Evolutionary conservation across 2,113 vertebrate genomes (phyloP), one percentile per base, ranked within the genome.

Genomic region (Stigmatopora argus): DNA sequence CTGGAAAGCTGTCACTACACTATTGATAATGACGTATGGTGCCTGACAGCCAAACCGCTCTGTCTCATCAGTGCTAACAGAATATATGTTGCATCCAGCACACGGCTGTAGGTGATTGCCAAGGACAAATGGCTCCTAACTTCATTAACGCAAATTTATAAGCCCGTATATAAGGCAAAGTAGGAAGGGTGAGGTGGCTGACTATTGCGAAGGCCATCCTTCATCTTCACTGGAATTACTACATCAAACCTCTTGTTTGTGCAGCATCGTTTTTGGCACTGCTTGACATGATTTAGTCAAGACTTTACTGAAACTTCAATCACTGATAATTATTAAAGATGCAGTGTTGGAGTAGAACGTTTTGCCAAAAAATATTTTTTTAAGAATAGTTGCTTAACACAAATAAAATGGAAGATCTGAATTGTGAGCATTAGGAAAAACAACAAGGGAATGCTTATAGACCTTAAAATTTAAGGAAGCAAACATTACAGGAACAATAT

Each of bases 121-220:
- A 81, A 83, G 81, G 85, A 77, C 80, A 73, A 71, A 66, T 78
- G 48, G 51, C 65, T 70, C 60, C 65, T 64, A 48, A 48, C 65
- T 64, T 51, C 65, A 41, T 41, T 65, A 64, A 53, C 58, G 60
- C 62, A 60, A 77, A 78, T 67, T 59, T 62, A 62, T 45, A 23
- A 74, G 73, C 66, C 65, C 82, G 66, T 76, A 47, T 47, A 31
- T 49, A 13, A 62, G 38, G 67, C 67, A 61, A 31, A 31, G 59
- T 59, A 62, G 61, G 58, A 45, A 8, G 49, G 59, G 52, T 26
- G 55, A 52, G 73, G 75, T 1, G 19, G 71, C 74, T 74, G 82
- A 87, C 88, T 90, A 78, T 78, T 79, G 80, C 69, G 75, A 87
- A 78, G 89, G 89, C 92, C 89, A 93, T 93, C 90, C 80, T 78